phyloP scores from a whole-genome alignment of 2,797 vertebrate species.

The Tarsius wallacei region DNA sequence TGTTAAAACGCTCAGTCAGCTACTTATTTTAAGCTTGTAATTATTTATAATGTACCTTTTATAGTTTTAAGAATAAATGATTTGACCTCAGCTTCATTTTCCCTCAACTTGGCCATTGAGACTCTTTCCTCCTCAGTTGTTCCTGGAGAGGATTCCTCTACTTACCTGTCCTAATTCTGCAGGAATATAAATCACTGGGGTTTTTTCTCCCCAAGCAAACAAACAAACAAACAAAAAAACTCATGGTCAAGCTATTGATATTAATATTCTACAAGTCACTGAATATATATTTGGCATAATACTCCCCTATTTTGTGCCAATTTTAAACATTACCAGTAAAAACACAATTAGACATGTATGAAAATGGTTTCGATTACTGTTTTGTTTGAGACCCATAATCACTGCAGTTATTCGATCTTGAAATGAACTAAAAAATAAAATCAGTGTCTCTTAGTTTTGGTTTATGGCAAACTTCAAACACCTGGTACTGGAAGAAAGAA shows the following conservation, averaged over 20 bases:
- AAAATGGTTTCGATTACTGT: conserved; percentile 37
- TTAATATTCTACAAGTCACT: conserved; percentile 48
- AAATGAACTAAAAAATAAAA: conserved; percentile 42
- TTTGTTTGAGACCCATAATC: neutral
- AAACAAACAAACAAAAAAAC: neutral
- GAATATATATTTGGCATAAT: conserved; percentile 50
- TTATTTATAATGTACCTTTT: conserved; percentile 83
- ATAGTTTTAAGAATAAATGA: conserved; percentile 70
- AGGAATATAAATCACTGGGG: neutral
- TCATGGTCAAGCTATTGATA: conserved; percentile 13
- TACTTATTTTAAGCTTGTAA: conserved; percentile 87
- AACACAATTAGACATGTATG: neutral
- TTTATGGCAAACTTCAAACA: neutral
- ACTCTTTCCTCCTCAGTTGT: neutral
- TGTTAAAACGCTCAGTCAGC: conserved; percentile 86
- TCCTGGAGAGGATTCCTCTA: neutral
- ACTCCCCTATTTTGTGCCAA: neutral
- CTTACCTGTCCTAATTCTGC: neutral
- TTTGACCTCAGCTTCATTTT: conserved; percentile 71
- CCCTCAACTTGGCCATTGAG: neutral
- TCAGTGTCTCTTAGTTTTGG: neutral
- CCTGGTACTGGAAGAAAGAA: neutral
- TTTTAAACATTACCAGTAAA: conserved; percentile 63
- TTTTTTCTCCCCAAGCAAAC: neutral
- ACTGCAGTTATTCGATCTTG: conserved; percentile 24